Conservation (phyloP, 2,113 vertebrate species). For the Chamaetylas fuelleborni region DNA sequence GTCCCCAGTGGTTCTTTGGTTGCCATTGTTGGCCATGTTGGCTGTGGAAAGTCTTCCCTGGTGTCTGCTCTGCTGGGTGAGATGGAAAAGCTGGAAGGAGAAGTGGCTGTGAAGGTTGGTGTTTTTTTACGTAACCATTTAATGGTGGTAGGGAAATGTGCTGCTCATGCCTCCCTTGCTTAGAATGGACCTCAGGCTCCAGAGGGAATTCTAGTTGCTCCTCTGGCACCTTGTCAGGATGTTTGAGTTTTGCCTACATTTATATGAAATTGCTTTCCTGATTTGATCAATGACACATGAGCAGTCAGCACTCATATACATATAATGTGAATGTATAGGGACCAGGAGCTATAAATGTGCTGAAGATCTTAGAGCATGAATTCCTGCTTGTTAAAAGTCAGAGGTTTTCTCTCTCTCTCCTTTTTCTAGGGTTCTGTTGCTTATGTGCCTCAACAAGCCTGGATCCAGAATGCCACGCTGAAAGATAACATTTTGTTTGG, state of each 20-base stretch:
- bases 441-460: slow-evolving; percentile 94
- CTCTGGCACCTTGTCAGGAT: neutral
- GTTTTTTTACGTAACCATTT: neutral
- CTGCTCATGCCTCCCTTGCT: neutral
- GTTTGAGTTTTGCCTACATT: neutral
- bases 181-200: neutral
- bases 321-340: neutral
- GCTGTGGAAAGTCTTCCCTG: slow-evolving; percentile 94
- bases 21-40: slow-evolving; percentile 92
- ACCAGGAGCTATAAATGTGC: neutral
- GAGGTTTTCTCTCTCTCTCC: neutral
- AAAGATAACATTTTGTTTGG: slow-evolving; percentile 96
- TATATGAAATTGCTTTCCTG: neutral
- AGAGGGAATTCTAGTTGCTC: neutral
- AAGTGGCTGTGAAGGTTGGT: slow-evolving; percentile 85
- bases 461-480: slow-evolving; percentile 94
- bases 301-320: neutral
- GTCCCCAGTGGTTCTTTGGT: slow-evolving; percentile 87
- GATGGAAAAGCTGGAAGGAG: slow-evolving; percentile 92
- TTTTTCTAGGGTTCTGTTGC: slow-evolving; percentile 88
- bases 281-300: neutral
- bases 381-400: neutral
- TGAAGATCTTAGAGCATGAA: neutral
- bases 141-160: neutral
- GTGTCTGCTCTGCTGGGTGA: slow-evolving; percentile 92